Conservation (phyloP, 2,797 vertebrate species). For the Paratrypauchen microcephalus region DNA sequence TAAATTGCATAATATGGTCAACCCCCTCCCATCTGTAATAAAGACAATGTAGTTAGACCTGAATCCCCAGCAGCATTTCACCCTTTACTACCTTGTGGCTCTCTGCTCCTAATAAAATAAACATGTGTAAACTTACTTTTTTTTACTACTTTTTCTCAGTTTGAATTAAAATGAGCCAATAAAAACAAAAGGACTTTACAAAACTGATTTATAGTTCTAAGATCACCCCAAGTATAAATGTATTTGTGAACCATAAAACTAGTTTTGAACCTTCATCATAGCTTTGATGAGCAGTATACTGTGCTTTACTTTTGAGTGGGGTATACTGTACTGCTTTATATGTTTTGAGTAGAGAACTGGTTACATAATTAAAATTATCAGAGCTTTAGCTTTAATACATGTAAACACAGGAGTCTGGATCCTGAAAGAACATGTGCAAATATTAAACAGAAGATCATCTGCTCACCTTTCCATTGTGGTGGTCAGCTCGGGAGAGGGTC, state of each 20-base stretch:
- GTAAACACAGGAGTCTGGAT: not conserved
- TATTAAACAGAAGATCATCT: conserved; percentile 59
- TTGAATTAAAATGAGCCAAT: too few relatives aligned
- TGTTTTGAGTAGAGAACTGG: not conserved
- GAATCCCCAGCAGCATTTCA: too few relatives aligned
- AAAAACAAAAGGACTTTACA: too few relatives aligned
- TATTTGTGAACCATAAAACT: not conserved
- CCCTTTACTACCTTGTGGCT: too few relatives aligned
- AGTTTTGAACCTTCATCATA: not conserved
- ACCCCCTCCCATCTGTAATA: too few relatives aligned
- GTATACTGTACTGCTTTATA: too few relatives aligned
- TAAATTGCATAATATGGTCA: not conserved
- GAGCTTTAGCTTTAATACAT: not conserved
- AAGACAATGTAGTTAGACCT: too few relatives aligned
- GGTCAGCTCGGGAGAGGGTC: conserved; percentile 43
- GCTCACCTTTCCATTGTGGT: conserved; percentile 65
- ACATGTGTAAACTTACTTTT: too few relatives aligned
- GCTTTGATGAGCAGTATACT: not conserved
- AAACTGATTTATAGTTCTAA: too few relatives aligned
- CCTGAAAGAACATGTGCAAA: conserved; percentile 50
- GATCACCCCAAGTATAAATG: not conserved
- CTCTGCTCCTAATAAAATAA: too few relatives aligned
- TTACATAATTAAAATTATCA: not conserved
- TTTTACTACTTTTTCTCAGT: too few relatives aligned
- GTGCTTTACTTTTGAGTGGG: not conserved